A percentile compares a stretch with the other conserved stretches of the same genome.
These are phyloP conservation scores for Tachysurus fulvidraco DNA, from an alignment of 2,113 vertebrate species.

Conservation along the genomic window DNA sequence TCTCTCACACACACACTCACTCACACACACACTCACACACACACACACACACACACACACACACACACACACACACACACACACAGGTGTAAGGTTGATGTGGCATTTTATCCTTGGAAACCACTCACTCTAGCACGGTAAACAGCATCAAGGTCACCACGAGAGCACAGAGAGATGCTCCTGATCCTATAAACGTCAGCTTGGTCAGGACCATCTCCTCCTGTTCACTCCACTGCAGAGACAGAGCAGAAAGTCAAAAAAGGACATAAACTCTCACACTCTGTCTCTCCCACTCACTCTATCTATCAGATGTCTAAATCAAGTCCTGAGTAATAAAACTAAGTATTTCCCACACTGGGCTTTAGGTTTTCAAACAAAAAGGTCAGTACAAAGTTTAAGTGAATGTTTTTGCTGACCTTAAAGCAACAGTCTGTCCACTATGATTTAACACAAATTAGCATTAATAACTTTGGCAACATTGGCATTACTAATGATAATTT, in stretches of 20 bases:
- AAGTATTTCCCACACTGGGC: background rate
- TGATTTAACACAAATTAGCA: background rate
- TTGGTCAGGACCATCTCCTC: constrained; percentile 76
- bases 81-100: background rate
- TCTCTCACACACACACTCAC: too few species aligned
- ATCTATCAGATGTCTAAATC: constrained; percentile 3
- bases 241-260: constrained; percentile 30
- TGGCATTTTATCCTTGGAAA: constrained; percentile 26
- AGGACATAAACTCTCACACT: background rate
- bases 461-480: background rate
- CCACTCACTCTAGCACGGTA: constrained; percentile 79
- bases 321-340: background rate
- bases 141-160: constrained; percentile 80
- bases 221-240: constrained; percentile 70
- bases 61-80: background rate
- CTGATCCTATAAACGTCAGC: constrained; percentile 78
- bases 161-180: constrained; percentile 78
- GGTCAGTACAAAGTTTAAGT: background rate
- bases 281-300: background rate
- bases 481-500: background rate
- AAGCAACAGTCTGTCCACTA: background rate
- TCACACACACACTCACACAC: too few species aligned
- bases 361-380: background rate
- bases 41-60: too few species aligned
- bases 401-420: background rate